Evolutionary conservation across 2,888 invertebrate genomes (phyloP), one percentile per base, ranked within the genome.

Genomic region (Encarsia formosa): DNA sequence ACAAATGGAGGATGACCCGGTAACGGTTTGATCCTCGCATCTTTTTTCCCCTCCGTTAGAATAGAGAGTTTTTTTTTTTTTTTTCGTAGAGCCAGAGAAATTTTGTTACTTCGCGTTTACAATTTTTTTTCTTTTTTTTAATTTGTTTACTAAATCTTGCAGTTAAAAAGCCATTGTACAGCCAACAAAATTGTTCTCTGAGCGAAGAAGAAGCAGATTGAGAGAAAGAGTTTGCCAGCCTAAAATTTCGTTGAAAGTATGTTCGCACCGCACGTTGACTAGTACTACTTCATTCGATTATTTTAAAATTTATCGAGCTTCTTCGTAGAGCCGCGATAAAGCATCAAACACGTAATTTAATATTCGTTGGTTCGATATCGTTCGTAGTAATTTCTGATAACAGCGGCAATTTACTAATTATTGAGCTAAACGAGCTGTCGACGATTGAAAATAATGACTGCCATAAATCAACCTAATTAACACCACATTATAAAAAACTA

Each of bases 61-160:
- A n/a, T n/a, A n/a, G n/a, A n/a, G n/a, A 11, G 26, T 8, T 15
- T 23, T 16, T 35, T 45, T 44, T 44, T 32, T 51, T 49, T 49
- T 54, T 29, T 20, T 42, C 16, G n/a, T 3, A 8, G 6, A n/a
- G 20, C 5, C 5, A n/a, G n/a, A 11, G 26, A 26, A 9, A 19
- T 16, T 35, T 45, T 44, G 34, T 32, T 51, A 47, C 47, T 54
- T 29, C n/a, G 29, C 16, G n/a, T 3, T 3, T n/a, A n/a, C 20
- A 18, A 4, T 16, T 35, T 45, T 44, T 44, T 32, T 51, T 49
- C 47, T 54, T 29, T 20, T 42, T 11, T 19, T 3, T 3, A 8
- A n/a, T 31, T 8, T 8, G 26, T 11, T 26, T 11, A 26, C 6
- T 26, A 26, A n/a, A 26, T 26, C 11, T 26, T 26, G 26, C 19